phyloP scores from a whole-genome alignment of 1,140 invertebrate genomes.

The Drosophila navojoa region DNA sequence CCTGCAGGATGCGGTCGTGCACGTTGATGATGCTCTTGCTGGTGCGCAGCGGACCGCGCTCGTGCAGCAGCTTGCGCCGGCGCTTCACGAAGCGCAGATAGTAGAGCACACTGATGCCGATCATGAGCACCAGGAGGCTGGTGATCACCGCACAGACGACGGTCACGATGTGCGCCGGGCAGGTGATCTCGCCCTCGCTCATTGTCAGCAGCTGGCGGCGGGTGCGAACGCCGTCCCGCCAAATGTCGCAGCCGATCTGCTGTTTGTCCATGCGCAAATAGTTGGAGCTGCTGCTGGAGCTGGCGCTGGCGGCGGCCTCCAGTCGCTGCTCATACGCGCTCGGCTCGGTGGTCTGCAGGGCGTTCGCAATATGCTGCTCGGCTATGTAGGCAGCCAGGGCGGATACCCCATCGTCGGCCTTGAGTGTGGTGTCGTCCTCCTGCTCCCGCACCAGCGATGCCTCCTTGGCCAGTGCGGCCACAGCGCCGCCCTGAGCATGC shows the following conservation, averaged over 20 bases:
- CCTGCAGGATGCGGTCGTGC: conserved; percentile 78
- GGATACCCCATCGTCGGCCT: conserved; percentile 54
- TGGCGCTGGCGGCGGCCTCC: conserved; percentile 38
- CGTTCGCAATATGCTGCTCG: conserved; percentile 71
- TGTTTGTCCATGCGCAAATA: conserved; percentile 76
- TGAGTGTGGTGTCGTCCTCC: conserved; percentile 54
- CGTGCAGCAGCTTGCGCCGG: conserved; percentile 71
- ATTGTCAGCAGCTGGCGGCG: conserved; percentile 65
- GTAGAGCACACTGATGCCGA: conserved; percentile 77
- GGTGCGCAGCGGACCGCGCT: conserved; percentile 67
- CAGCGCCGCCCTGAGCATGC: conserved; percentile 61
- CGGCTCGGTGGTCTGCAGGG: conserved; percentile 70
- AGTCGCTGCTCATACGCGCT: conserved; percentile 61
- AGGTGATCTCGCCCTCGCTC: conserved; percentile 81
- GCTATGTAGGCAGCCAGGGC: conserved; percentile 72
- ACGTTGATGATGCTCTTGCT: conserved; percentile 82
- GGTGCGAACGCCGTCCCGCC: conserved; percentile 69
- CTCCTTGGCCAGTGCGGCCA: conserved; percentile 71
- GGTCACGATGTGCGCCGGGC: conserved; percentile 82
- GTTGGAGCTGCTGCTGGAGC: conserved; percentile 38
- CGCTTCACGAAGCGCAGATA: conserved; percentile 80
- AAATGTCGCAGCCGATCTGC: conserved; percentile 80
- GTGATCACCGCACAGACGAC: conserved; percentile 82
- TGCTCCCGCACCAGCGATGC: conserved; percentile 43
- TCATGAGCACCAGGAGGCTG: conserved; percentile 72